phyloP scores from a whole-genome alignment of 1,140 invertebrate species.

The Sarcophaga bullata region DNA sequence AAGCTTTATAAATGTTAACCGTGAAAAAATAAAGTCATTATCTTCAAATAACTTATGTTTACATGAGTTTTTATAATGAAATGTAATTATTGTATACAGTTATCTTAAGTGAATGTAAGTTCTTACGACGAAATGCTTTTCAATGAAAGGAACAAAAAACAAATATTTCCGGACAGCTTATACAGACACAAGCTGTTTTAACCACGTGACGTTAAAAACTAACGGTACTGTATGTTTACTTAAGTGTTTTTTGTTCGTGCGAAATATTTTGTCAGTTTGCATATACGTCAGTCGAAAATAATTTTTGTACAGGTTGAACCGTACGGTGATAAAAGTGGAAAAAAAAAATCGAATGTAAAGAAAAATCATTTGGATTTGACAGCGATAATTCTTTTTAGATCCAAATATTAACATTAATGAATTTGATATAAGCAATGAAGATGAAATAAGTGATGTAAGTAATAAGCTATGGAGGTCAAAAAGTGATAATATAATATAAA shows the following conservation, averaged over 20 bases:
- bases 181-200: slow-evolving; percentile 3
- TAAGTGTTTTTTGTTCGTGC: neutral
- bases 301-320: neutral
- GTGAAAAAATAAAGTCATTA: neutral
- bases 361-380: neutral
- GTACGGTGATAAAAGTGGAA: neutral
- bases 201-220: neutral
- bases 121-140: neutral
- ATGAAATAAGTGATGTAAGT: too few species aligned
- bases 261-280: neutral
- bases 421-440: neutral
- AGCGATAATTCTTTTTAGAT: neutral
- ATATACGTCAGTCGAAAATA: too few species aligned
- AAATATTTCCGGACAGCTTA: slow-evolving; percentile 1
- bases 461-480: neutral
- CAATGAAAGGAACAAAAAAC: neutral
- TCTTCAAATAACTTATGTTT: neutral
- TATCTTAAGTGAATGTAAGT: neutral
- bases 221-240: slow-evolving; percentile 22
- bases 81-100: neutral
- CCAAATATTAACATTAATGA: neutral
- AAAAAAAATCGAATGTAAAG: neutral
- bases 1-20: neutral
- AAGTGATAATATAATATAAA: neutral
- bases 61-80: neutral